Evolutionary conservation across 2,888 invertebrate species (phyloP), one percentile per base, ranked within the genome.

Genomic region (Parascotia fuliginaria): DNA sequence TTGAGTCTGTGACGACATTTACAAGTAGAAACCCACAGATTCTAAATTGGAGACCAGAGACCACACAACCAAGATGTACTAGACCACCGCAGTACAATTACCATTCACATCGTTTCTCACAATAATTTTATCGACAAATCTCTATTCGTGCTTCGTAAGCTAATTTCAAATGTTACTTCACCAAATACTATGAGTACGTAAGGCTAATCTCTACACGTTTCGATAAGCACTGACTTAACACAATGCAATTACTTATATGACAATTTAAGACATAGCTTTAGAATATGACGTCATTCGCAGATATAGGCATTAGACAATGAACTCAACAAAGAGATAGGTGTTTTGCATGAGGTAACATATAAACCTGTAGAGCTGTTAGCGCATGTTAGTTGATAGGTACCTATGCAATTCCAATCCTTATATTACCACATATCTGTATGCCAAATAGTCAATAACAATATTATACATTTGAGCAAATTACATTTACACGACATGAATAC

Each of bases 321-420:
- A 22, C 45, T 38, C 14, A 13, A n/a, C 7, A 14, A 46, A 22
- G 16, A 43, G 61, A 55, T 55, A 46, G 34, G 19, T 49, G 14
- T 15, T 39, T 33, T 55, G 55, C 55, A 59, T 59, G 62, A 58
- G 52, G 60, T 59, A 51, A 55, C 62, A 71, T 68, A 60, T 69
- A 66, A 69, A 70, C 62, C 60, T 60, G 60, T 61, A 51, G 13
- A 75, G 61, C 63, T 65, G 61, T 69, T 65, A 60, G 54, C 32
- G 27, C 9, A 12, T 16, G 29, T 29, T 29, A n/a, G n/a, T n/a
- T n/a, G n/a, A n/a, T n/a, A n/a, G n/a, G n/a, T n/a, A n/a, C n/a
- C n/a, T n/a, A n/a, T n/a, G n/a, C n/a, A n/a, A n/a, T n/a, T n/a
- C n/a, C n/a, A n/a, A n/a, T n/a, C n/a, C n/a, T n/a, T n/a, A n/a